Conservation (phyloP, 1,140 invertebrate genomes). For the Cydia fagiglandana region DNA sequence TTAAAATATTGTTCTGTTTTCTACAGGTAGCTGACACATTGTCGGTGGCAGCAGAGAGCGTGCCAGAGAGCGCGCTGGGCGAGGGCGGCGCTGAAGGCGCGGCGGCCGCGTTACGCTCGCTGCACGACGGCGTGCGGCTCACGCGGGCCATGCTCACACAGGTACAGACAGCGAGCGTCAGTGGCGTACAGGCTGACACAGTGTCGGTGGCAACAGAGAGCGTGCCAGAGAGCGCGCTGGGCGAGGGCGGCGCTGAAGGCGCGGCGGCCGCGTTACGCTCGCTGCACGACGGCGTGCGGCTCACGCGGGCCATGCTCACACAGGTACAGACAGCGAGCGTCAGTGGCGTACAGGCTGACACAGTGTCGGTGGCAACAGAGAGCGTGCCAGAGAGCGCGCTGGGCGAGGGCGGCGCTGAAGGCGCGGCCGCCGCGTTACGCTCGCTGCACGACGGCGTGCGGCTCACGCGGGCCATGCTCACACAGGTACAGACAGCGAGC, state of each 20-base stretch:
- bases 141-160: slow-evolving; percentile 92
- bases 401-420: slow-evolving; percentile 47
- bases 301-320: no score
- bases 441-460: slow-evolving; percentile 93
- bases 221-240: slow-evolving; percentile 84
- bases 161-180: slow-evolving; percentile 85
- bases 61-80: slow-evolving; percentile 83
- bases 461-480: slow-evolving; percentile 94
- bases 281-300: slow-evolving; percentile 81
- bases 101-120: slow-evolving; percentile 91
- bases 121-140: slow-evolving; percentile 95
- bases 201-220: slow-evolving; percentile 89
- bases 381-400: slow-evolving; percentile 86
- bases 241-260: slow-evolving; percentile 52
- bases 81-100: slow-evolving; percentile 67
- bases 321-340: no score
- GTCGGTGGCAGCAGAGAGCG: slow-evolving; percentile 92
- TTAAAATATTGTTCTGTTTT: slow-evolving; percentile 14
- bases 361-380: slow-evolving; percentile 92
- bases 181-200: slow-evolving; percentile 69
- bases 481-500: slow-evolving; percentile 88
- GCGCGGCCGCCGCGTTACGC: slow-evolving; percentile 91
- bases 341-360: slow-evolving; percentile 84
- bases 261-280: slow-evolving; percentile 39
- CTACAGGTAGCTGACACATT: slow-evolving; percentile 84